Conservation (phyloP, 2,888 invertebrate species). For the Pardosa pseudoannulata region DNA sequence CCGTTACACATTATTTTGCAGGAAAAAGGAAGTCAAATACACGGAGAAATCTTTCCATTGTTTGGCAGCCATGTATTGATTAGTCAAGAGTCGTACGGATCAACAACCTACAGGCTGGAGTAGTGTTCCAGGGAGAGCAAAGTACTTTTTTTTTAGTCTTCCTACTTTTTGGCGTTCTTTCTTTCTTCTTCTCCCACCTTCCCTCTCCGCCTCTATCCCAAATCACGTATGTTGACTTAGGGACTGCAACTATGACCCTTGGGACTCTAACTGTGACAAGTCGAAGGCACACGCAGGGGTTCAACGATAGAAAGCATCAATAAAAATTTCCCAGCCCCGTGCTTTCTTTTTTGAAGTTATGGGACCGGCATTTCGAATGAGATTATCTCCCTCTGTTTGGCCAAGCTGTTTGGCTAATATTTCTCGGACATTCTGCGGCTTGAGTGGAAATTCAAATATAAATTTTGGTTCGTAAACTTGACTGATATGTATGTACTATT, state of each 20-base stretch:
- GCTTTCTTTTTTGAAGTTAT: conserved; percentile 39
- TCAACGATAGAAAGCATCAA: conserved; percentile 38
- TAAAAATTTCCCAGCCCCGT: conserved; percentile 50
- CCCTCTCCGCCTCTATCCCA: conserved; percentile 32
- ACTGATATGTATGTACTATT: too few species aligned
- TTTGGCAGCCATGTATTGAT: conserved; percentile 57
- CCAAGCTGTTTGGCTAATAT: conserved; percentile 11
- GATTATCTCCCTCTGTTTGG: conserved; percentile 52
- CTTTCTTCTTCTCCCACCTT: conserved; percentile 24
- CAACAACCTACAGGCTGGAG: conserved; percentile 39
- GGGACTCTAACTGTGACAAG: conserved; percentile 63
- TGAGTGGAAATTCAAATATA: too few species aligned
- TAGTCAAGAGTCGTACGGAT: conserved; percentile 43
- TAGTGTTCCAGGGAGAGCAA: neutral
- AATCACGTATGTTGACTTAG: conserved; percentile 69
- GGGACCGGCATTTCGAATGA: conserved; percentile 42
- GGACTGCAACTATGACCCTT: conserved; percentile 42
- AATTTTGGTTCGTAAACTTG: too few species aligned
- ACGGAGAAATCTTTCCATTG: conserved; percentile 30
- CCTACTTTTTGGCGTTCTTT: neutral
- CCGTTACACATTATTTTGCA: too few species aligned
- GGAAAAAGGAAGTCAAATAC: too few species aligned
- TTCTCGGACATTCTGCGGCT: too few species aligned
- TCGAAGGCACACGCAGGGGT: conserved; percentile 36
- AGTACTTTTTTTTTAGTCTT: too few species aligned